phyloP scores from a whole-genome alignment of 2,888 invertebrate species.

The Lutraria lutraria region DNA sequence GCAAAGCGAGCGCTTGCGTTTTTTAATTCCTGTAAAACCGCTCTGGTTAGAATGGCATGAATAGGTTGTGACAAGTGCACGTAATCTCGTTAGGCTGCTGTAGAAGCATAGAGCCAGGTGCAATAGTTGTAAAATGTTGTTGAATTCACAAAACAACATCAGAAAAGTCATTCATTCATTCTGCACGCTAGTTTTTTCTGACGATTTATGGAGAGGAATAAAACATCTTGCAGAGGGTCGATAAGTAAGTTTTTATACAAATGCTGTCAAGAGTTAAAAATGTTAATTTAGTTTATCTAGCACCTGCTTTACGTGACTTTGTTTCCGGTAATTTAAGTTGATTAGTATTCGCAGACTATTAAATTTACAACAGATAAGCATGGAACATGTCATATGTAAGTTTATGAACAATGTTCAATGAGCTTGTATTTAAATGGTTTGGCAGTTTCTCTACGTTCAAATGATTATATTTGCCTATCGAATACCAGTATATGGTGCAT shows the following conservation, averaged over 20 bases:
- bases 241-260: neutral
- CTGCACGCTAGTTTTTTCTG: neutral
- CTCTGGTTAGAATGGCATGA: neutral
- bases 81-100: neutral
- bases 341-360: neutral
- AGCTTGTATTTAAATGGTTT: neutral
- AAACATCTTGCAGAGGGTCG: neutral
- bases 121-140: neutral
- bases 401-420: neutral
- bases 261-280: neutral
- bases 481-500: too few species aligned
- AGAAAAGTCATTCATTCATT: neutral
- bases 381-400: neutral
- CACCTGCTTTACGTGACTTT: constrained; percentile 5
- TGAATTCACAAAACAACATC: neutral
- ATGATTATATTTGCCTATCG: too few species aligned
- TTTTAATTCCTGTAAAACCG: too few species aligned
- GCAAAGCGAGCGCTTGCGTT: too few species aligned
- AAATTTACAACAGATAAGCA: neutral
- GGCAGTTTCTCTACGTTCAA: neutral
- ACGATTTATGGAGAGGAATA: neutral
- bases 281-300: neutral
- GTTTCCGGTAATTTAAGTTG: neutral
- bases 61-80: neutral
- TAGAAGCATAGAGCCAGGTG: neutral